phyloP scores from a whole-genome alignment of 2,797 vertebrate genomes.

The Pantherophis alleghaniensis region DNA sequence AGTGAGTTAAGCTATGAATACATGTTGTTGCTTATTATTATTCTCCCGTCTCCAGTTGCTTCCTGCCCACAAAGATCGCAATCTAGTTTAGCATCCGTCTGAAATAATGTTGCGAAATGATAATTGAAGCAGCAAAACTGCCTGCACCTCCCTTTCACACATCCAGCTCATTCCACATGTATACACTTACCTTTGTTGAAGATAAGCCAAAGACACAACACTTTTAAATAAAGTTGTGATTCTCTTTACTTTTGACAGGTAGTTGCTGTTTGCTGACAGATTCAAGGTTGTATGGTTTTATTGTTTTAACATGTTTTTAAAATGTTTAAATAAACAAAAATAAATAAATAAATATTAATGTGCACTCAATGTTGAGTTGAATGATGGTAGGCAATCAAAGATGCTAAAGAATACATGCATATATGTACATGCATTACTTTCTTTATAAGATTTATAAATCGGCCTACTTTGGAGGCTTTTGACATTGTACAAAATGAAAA shows the following conservation, averaged over 20 bases:
- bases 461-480: background rate
- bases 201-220: background rate
- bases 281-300: background rate
- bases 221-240: background rate
- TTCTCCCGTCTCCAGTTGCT: background rate
- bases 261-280: background rate
- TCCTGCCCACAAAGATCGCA: background rate
- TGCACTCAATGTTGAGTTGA: background rate
- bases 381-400: background rate
- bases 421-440: background rate
- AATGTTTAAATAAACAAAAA: too few species aligned
- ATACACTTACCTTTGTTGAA: background rate
- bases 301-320: background rate
- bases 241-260: background rate
- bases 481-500: background rate
- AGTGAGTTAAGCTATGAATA: background rate
- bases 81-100: background rate
- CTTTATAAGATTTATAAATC: background rate
- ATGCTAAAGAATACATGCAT: background rate
- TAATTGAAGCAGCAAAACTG: background rate
- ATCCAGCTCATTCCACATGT: background rate
- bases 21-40: background rate
- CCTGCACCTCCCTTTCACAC: background rate
- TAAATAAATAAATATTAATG: background rate
- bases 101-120: background rate